Percentiles rank a stretch among this genome's conserved stretches.
phyloP scores from a whole-genome alignment of 2,888 invertebrate genomes.

The Lasioglossum marginatum region DNA sequence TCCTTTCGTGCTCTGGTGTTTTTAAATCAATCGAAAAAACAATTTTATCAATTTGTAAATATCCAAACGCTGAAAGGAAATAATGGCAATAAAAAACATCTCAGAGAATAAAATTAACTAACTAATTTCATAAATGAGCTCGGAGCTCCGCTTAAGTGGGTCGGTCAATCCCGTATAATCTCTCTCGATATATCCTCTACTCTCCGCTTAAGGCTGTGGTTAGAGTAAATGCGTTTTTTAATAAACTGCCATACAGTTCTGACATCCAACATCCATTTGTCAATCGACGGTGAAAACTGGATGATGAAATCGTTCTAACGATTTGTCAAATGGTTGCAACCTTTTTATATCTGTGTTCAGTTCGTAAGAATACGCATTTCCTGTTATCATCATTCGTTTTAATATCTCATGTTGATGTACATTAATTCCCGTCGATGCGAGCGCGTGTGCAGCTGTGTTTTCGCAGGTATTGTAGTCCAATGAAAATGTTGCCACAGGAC shows the following conservation, averaged over 20 bases:
- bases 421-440: conserved; percentile 21
- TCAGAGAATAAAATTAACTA: conserved; percentile 37
- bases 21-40: neutral
- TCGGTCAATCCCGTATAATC: neutral
- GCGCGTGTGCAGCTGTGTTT: conserved; percentile 5
- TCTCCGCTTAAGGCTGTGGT: conserved; percentile 6
- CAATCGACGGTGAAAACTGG: too few relatives aligned
- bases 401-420: conserved; percentile 23
- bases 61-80: conserved; percentile 7
- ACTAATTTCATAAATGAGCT: conserved; percentile 42
- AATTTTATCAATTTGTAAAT: too few relatives aligned
- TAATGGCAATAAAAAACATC: conserved; percentile 17
- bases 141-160: conserved; percentile 27
- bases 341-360: too few relatives aligned
- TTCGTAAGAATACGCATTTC: too few relatives aligned
- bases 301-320: too few relatives aligned
- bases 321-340: too few relatives aligned
- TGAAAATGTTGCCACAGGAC: neutral
- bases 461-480: conserved; percentile 21
- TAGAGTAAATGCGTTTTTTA: neutral
- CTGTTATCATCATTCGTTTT: neutral
- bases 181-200: conserved; percentile 1
- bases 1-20: neutral
- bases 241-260: neutral
- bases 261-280: too few relatives aligned